Percentiles rank a stretch among this genome's conserved stretches.
These are phyloP conservation scores for Temnopleurus reevesii DNA, from an alignment of 53 echinoderm and acorn worm genomes.

Conservation along the genomic window DNA sequence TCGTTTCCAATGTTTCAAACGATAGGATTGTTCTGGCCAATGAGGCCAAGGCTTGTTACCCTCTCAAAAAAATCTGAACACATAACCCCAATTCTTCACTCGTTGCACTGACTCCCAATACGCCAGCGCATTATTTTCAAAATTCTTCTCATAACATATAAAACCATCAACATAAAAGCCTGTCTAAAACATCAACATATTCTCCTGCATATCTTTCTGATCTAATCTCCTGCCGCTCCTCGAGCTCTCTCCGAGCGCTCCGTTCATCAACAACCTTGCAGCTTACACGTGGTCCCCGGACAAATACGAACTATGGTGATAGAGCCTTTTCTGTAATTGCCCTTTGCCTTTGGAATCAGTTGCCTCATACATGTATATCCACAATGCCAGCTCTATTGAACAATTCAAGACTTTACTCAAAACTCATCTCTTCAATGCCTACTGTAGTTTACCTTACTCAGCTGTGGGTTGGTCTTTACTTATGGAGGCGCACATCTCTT, in stretches of 20 bases:
- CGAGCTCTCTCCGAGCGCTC: background rate
- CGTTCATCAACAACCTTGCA: conserved; percentile 4
- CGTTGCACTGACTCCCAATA: background rate
- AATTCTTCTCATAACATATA: conserved; percentile 7
- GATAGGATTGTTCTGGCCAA: too few species aligned
- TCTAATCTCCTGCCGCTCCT: background rate
- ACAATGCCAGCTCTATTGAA: background rate
- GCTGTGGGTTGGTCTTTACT: conserved; percentile 25
- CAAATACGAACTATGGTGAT: background rate
- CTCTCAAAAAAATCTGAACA: conserved; percentile 29
- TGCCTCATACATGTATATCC: background rate
- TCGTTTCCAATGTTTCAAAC: too few species aligned
- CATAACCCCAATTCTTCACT: conserved; percentile 11
- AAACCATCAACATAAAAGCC: background rate
- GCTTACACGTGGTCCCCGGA: background rate
- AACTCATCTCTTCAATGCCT: background rate
- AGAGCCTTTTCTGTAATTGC: background rate
- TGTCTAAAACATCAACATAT: too few species aligned
- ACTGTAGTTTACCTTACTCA: background rate
- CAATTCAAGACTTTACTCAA: conserved; percentile 36
- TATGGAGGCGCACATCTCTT: background rate
- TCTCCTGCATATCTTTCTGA: background rate
- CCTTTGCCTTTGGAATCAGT: too few species aligned
- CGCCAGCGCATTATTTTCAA: background rate
- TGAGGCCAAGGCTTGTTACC: background rate